phyloP scores from a whole-genome alignment of 2,797 vertebrate species.

The Xiphorhynchus erythropygius region DNA sequence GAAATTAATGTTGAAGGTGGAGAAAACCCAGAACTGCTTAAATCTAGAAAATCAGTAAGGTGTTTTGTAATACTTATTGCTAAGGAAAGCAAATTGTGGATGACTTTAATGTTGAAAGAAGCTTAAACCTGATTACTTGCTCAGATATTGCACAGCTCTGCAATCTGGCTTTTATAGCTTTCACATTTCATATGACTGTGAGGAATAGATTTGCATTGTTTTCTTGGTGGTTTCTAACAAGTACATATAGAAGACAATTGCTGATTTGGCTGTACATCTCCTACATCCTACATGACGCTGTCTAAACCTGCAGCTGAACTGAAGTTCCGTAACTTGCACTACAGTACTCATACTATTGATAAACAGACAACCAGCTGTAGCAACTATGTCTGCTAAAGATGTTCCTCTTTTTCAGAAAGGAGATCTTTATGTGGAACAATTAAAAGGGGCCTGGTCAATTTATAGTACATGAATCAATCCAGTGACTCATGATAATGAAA shows the following conservation, averaged over 20 bases:
- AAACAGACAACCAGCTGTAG: not conserved
- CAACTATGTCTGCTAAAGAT: not conserved
- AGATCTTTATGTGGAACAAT: not conserved
- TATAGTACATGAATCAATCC: not conserved
- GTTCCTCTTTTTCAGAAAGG: not conserved
- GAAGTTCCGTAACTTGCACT: not conserved
- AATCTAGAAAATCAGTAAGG: not conserved
- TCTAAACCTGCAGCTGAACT: not conserved
- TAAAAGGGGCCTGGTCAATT: not conserved
- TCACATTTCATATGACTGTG: not conserved
- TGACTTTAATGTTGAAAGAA: not conserved
- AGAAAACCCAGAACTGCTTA: not conserved
- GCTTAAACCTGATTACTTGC: not conserved
- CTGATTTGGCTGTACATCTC: not conserved
- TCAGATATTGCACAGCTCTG: not conserved
- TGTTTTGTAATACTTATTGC: not conserved
- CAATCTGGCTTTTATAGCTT: not conserved
- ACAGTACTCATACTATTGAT: not conserved
- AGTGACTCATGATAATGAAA: conserved; percentile 18
- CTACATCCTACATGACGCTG: not conserved
- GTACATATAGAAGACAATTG: not conserved
- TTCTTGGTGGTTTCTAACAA: not conserved
- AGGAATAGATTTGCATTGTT: not conserved
- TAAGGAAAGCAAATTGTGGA: not conserved
- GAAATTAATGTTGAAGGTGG: not conserved